phyloP scores from a whole-genome alignment of 2,113 vertebrate species.

The Podarcis muralis region DNA sequence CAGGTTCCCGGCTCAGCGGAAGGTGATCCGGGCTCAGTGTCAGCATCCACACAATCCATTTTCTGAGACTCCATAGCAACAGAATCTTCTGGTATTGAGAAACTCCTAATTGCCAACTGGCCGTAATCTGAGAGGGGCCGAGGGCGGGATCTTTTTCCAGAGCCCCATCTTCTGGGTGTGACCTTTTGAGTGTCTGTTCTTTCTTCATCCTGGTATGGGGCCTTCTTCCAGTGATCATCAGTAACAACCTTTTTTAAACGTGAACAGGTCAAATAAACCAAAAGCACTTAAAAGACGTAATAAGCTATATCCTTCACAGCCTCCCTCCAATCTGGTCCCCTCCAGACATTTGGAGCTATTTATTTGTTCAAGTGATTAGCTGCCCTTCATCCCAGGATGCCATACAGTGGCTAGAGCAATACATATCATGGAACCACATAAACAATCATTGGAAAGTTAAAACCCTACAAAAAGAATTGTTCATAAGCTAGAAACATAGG shows the following conservation, averaged over 20 bases:
- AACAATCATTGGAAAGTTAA: too few species aligned
- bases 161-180: conserved; percentile 76
- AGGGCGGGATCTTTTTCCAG: conserved; percentile 78
- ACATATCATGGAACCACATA: too few species aligned
- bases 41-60: conserved; percentile 49
- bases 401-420: too few species aligned
- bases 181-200: conserved; percentile 67
- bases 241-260: conserved; percentile 82
- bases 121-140: conserved; percentile 93
- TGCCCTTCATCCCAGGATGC: too few species aligned
- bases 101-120: conserved; percentile 82
- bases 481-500: neutral
- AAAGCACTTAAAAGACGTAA: conserved; percentile 17
- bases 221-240: conserved; percentile 75
- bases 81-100: conserved; percentile 89
- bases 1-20: conserved; percentile 15
- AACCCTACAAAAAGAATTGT: neutral
- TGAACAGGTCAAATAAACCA: conserved; percentile 78
- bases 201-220: conserved; percentile 74
- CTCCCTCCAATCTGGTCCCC: too few species aligned
- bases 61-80: conserved; percentile 67
- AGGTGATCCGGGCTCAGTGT: conserved; percentile 52
- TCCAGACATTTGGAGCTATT: too few species aligned
- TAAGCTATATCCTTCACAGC: conserved; percentile 25
- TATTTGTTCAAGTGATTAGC: too few species aligned